Percentiles rank a stretch among this genome's conserved stretches.
phyloP scores from a whole-genome alignment of 2,888 invertebrate species.

The Crioceris asparagi region DNA sequence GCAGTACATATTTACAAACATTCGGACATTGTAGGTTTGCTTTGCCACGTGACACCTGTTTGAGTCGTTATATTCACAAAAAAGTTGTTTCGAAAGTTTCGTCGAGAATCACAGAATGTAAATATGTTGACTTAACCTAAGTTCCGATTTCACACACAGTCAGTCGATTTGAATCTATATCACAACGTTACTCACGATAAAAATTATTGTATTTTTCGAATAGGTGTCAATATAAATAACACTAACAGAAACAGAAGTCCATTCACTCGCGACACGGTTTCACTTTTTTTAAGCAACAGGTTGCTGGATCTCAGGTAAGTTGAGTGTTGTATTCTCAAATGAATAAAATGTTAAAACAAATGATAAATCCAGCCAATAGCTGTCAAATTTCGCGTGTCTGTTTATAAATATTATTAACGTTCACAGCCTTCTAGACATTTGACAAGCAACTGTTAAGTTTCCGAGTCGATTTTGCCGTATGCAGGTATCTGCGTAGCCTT shows the following conservation, averaged over 20 bases:
- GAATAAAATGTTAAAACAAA: too few relatives aligned
- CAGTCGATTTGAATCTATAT: neutral
- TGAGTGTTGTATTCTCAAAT: too few relatives aligned
- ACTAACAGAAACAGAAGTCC: too few relatives aligned
- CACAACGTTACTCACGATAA: neutral
- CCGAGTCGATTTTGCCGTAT: constrained; percentile 18
- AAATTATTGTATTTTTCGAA: too few relatives aligned
- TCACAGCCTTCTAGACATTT: constrained; percentile 25
- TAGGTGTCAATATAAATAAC: too few relatives aligned
- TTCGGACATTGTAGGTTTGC: constrained; percentile 28
- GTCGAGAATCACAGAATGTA: constrained; percentile 8
- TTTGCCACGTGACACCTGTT: constrained; percentile 34
- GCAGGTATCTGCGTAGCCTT: constrained; percentile 28
- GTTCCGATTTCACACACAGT: neutral
- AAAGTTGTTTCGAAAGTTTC: neutral
- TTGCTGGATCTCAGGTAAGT: too few relatives aligned
- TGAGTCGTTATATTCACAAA: constrained; percentile 4
- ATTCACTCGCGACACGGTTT: too few relatives aligned
- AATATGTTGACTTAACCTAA: constrained; percentile 2
- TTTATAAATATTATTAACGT: too few relatives aligned
- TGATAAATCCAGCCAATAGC: too few relatives aligned
- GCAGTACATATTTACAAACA: constrained; percentile 15
- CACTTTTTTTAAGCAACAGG: too few relatives aligned
- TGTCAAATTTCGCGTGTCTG: too few relatives aligned
- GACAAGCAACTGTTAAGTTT: constrained; percentile 17